phyloP scores from a whole-genome alignment of 2,113 vertebrate genomes.

The Struthidea cinerea region DNA sequence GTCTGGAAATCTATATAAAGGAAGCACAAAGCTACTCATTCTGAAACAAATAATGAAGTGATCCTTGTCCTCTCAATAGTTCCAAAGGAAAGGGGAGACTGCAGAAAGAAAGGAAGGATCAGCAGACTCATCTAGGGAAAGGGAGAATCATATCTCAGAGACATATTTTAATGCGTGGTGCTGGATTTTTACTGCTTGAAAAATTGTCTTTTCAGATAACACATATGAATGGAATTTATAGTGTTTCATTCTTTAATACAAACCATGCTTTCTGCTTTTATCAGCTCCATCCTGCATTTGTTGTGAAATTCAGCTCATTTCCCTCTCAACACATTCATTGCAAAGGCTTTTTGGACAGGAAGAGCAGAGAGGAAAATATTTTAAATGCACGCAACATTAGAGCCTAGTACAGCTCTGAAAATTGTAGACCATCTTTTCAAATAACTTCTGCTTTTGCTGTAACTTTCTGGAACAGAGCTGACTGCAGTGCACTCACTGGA shows the following conservation, averaged over 20 bases:
- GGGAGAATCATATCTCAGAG: not conserved
- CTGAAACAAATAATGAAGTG: not conserved
- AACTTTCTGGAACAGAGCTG: not conserved
- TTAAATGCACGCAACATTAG: not conserved
- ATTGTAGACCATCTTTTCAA: not conserved
- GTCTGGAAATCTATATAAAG: not conserved
- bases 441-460: not conserved
- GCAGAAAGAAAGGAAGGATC: not conserved
- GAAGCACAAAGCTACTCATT: not conserved
- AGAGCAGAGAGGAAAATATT: not conserved
- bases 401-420: not conserved
- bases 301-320: slow-evolving; percentile 39
- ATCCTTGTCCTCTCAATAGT: not conserved
- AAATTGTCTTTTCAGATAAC: slow-evolving; percentile 60
- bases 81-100: not conserved
- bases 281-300: slow-evolving; percentile 15
- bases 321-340: not conserved
- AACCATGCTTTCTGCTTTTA: slow-evolving; percentile 52
- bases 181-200: slow-evolving; percentile 57
- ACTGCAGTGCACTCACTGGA: not conserved
- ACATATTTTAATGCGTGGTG: slow-evolving; percentile 31
- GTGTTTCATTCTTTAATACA: slow-evolving; percentile 46
- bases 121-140: not conserved
- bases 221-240: slow-evolving; percentile 48
- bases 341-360: slow-evolving; percentile 6